phyloP scores from a whole-genome alignment of 2,888 invertebrate species.

The Sesia bembeciformis region DNA sequence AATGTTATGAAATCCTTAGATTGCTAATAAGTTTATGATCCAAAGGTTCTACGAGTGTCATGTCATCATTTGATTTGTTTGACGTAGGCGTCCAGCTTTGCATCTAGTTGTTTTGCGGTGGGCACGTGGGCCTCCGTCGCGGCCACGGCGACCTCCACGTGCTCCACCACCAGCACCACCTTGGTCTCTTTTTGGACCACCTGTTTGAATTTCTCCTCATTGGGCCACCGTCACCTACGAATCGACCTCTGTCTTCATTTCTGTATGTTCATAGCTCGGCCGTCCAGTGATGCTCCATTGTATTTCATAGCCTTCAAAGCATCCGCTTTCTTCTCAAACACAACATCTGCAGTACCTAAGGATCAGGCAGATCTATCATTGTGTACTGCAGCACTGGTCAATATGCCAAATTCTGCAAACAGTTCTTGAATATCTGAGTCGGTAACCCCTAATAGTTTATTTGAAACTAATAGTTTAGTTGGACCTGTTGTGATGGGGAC shows the following conservation, averaged over 20 bases:
- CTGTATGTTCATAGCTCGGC: constrained; percentile 96
- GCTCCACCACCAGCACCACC: constrained; percentile 38
- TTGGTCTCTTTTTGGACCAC: constrained; percentile 40
- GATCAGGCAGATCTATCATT: constrained; percentile 88
- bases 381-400: constrained; percentile 96
- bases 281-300: constrained; percentile 97
- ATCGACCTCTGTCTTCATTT: constrained; percentile 48
- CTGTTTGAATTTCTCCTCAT: constrained; percentile 46
- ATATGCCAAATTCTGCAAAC: constrained; percentile 96
- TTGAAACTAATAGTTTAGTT: constrained; percentile 93
- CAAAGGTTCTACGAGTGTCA: constrained; percentile 6
- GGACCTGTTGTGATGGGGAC: constrained; percentile 74
- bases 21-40: background rate
- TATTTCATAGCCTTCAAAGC: constrained; percentile 97
- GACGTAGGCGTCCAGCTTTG: constrained; percentile 95
- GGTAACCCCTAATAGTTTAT: constrained; percentile 97
- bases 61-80: constrained; percentile 83
- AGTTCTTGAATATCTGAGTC: constrained; percentile 97
- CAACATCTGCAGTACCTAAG: constrained; percentile 89
- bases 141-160: constrained; percentile 38
- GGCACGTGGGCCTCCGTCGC: constrained; percentile 76
- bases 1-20: too few species aligned
- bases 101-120: constrained; percentile 95
- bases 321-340: constrained; percentile 93
- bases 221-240: constrained; percentile 30